Percentiles rank a stretch among this genome's conserved stretches.
Conservation (phyloP, 2,888 invertebrate species). For the Neria commutata region DNA sequence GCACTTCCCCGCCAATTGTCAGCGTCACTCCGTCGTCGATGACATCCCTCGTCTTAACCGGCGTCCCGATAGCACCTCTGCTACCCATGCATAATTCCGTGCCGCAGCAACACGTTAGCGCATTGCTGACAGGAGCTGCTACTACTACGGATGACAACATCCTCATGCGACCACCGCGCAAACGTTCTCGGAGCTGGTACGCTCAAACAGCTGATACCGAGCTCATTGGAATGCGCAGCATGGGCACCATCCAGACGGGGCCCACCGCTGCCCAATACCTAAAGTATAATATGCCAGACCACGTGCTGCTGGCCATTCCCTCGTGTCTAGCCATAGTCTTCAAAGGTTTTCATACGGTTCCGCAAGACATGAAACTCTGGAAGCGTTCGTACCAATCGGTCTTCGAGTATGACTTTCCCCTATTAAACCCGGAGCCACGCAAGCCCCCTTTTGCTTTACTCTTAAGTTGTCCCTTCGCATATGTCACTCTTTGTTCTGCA, state of each 20-base stretch:
- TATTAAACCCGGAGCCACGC: constrained; percentile 88
- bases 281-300: constrained; percentile 94
- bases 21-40: constrained; percentile 56
- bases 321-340: constrained; percentile 95
- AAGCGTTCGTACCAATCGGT: constrained; percentile 94
- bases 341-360: constrained; percentile 79
- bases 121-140: constrained; percentile 51
- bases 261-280: constrained; percentile 79
- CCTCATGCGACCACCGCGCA: constrained; percentile 82
- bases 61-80: constrained; percentile 55
- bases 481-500: too few relatives aligned
- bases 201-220: constrained; percentile 48
- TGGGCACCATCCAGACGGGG: constrained; percentile 39
- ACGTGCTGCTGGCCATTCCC: constrained; percentile 93
- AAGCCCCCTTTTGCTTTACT: constrained; percentile 94
- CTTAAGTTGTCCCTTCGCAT: too few relatives aligned
- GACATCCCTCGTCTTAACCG: too few relatives aligned
- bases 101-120: constrained; percentile 56
- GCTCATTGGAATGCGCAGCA: constrained; percentile 38
- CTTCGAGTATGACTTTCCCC: constrained; percentile 94
- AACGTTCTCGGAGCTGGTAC: constrained; percentile 73
- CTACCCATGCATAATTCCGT: constrained; percentile 57
- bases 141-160: constrained; percentile 57
- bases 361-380: constrained; percentile 66
- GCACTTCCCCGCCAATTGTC: constrained; percentile 55